phyloP scores from a whole-genome alignment of 2,113 vertebrate genomes.

The Okapia johnstoni region DNA sequence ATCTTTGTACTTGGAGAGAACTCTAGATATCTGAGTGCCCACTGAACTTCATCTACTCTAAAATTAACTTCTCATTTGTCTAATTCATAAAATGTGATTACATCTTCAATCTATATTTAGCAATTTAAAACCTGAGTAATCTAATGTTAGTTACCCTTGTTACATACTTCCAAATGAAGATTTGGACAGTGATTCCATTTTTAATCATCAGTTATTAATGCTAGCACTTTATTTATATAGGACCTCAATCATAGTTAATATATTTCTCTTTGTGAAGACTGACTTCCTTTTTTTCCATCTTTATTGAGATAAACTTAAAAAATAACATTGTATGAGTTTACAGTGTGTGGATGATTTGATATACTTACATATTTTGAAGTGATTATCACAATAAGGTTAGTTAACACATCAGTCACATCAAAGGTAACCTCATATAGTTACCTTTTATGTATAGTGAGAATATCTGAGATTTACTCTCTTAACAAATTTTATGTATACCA shows the following conservation, averaged over 20 bases:
- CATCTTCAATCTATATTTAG: neutral
- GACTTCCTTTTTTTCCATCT: neutral
- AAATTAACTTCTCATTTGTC: neutral
- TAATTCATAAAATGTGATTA: neutral
- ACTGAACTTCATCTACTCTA: neutral
- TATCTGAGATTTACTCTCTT: neutral
- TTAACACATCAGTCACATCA: neutral
- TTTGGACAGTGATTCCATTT: neutral
- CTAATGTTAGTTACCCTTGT: neutral
- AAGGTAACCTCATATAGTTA: neutral
- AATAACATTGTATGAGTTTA: neutral
- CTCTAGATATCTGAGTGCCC: neutral
- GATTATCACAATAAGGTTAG: neutral
- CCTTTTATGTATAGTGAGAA: neutral
- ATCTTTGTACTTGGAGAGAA: neutral
- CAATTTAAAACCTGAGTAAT: neutral
- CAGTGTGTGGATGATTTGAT: neutral
- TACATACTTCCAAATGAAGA: neutral
- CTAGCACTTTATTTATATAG: neutral
- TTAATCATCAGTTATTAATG: neutral
- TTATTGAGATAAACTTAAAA: neutral
- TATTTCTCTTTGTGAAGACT: neutral
- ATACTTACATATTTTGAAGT: neutral
- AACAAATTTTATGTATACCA: neutral
- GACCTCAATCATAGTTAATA: neutral